phyloP scores from a whole-genome alignment of 2,888 invertebrate genomes.

The Macrosoma leucophasiata region DNA sequence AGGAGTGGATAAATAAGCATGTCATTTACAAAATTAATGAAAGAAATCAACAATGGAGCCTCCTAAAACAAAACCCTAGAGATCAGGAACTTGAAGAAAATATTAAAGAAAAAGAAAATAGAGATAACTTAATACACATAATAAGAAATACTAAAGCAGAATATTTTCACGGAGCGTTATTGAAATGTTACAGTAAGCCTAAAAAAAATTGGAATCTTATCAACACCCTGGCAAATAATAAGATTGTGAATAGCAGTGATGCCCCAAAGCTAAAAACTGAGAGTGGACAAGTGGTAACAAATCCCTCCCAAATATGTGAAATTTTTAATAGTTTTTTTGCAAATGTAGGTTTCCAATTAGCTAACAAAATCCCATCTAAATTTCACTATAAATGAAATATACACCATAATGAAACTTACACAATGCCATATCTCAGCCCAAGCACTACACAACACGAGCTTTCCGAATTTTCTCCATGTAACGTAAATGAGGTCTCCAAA shows the following conservation, averaged over 20 bases:
- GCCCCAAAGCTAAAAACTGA: constrained; percentile 8
- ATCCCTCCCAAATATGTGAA: constrained; percentile 2
- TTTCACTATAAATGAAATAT: too few species aligned
- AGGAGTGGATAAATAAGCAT: background rate
- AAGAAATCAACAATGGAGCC: constrained; percentile 7
- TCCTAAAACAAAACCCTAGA: constrained; percentile 1
- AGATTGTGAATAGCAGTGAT: constrained; percentile 1
- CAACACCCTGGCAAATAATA: constrained; percentile 6
- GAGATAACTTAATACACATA: constrained; percentile 1
- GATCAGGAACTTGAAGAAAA: background rate
- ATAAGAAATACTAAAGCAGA: constrained; percentile 5
- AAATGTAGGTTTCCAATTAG: background rate
- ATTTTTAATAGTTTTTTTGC: constrained; percentile 3
- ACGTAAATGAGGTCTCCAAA: constrained; percentile 1
- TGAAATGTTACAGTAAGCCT: constrained; percentile 4
- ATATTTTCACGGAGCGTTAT: constrained; percentile 4
- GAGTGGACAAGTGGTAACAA: background rate
- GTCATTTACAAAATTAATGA: background rate
- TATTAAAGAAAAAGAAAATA: constrained; percentile 1
- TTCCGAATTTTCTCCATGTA: background rate
- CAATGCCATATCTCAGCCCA: too few species aligned
- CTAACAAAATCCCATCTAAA: background rate
- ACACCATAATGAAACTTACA: too few species aligned
- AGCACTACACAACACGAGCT: too few species aligned
- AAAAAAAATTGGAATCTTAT: constrained; percentile 11